Base-by-base conservation (phyloP, 2,888 invertebrate genomes). In the Drosophila percnosoma region DNA sequence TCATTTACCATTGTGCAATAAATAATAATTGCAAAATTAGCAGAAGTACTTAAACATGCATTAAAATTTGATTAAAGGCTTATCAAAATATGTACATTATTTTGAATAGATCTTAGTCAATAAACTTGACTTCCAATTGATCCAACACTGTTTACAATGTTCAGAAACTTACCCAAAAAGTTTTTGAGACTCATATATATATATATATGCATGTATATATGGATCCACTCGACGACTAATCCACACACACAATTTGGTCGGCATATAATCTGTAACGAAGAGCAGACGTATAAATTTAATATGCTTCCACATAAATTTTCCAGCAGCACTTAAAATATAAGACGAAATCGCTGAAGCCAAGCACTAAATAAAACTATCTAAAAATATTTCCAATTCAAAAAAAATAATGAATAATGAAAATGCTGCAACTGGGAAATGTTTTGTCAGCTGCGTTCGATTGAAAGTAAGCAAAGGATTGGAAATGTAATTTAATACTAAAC, bases 261-360 rank as follows among this genome's bases (percentile, higher is more conserved):
- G 62, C 68, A 58, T 79, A 34, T 79, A 63, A 80, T 75, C 87
- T 87, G 87, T 80, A 87, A 87, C 87, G 68, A 80, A 89, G 77
- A 90, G 73, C 70, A 74, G 82, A 77, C 71, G 57, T 69, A 77
- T 87, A 87, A 89, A 90, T 90, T 90, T 84, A 89, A 90, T 84
- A 90, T 75, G 77, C 81, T 74, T 89, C 67, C 79, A 73, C 80
- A 90, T 90, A 87, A 87, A 90, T 87, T 78, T 71, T 40, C 55
- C 48, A 62, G 52, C 7, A 68, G 90, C 90, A 84, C 85, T 90
- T 89, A 90, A 76, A 78, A 72, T 52, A 40, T 11, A 33, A 64
- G 51, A 48, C 18, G 52, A 65, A 70, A 48, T 61, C 66, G 38
- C 54, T 58, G 36, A 53, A 72, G 63, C 45, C 45, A 49, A 73